These are phyloP conservation scores for Siphlonurus alternatus DNA, from an alignment of 2,888 invertebrate genomes.

Conservation along the genomic window DNA sequence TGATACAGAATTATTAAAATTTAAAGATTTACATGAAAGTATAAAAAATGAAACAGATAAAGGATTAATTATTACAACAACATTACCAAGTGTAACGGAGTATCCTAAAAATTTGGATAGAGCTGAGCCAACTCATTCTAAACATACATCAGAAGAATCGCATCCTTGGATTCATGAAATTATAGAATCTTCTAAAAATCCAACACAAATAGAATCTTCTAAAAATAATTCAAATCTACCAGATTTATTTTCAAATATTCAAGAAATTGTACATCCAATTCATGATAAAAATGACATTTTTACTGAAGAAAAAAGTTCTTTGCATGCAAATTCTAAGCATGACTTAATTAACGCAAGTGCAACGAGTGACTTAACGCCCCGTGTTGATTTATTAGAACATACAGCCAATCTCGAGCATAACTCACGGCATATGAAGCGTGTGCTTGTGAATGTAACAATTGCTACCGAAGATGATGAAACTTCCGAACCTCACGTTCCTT, in stretches of 20 bases:
- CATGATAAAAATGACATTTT: no score
- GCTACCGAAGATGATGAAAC: conserved; percentile 42
- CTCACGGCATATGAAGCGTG: conserved; percentile 30
- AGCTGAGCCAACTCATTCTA: neutral
- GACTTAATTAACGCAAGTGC: neutral
- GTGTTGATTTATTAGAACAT: neutral
- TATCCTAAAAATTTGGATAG: neutral
- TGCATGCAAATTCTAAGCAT: neutral
- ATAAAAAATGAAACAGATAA: neutral
- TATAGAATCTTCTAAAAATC: no score
- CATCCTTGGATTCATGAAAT: no score
- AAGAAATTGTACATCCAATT: no score
- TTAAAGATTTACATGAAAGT: no score
- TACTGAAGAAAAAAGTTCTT: neutral
- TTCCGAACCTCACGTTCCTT: conserved; percentile 19
- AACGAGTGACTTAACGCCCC: neutral
- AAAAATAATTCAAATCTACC: no score
- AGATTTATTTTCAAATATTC: no score
- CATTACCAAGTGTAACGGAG: neutral
- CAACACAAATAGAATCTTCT: no score
- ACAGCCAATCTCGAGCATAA: neutral
- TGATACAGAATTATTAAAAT: no score
- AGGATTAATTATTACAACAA: neutral
- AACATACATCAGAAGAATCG: no score
- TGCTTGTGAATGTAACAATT: conserved; percentile 68